Percentiles rank a stretch among this genome's conserved stretches.
phyloP scores from a whole-genome alignment of 2,797 vertebrate species.

The Bovichtus diacanthus region DNA sequence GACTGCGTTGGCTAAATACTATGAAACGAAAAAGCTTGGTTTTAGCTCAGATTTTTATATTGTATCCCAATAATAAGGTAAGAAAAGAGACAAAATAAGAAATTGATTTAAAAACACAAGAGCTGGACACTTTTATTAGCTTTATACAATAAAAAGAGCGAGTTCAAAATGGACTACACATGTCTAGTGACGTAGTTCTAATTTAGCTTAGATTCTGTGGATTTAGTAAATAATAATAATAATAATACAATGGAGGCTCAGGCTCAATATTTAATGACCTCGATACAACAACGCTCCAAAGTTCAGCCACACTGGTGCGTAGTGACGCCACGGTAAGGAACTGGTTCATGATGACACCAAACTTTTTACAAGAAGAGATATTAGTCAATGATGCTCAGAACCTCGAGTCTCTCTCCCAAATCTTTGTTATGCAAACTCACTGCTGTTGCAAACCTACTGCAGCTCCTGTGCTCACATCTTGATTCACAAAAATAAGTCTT shows the following conservation, averaged over 20 bases:
- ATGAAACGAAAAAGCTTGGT: background rate
- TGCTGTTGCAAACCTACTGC: background rate
- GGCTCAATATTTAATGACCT: background rate
- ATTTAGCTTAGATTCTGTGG: background rate
- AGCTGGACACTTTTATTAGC: background rate
- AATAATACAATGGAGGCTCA: background rate
- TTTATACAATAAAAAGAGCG: background rate
- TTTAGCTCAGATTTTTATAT: background rate
- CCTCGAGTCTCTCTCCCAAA: background rate
- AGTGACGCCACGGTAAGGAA: no score
- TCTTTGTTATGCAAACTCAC: background rate
- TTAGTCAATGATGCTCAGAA: no score
- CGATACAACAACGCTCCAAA: background rate
- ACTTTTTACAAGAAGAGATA: no score
- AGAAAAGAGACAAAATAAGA: background rate
- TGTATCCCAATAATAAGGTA: background rate
- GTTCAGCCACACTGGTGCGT: background rate
- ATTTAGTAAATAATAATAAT: background rate
- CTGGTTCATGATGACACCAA: no score
- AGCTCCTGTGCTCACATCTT: background rate
- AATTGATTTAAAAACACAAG: background rate
- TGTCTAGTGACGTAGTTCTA: background rate
- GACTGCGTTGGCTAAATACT: background rate
- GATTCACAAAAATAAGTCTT: conserved; percentile 38
- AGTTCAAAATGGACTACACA: background rate